A percentile compares a stretch with the other conserved stretches of the same genome.
Evolutionary conservation across 1,140 invertebrate species (phyloP).

Genomic region (Drosophila fuyamai): DNA sequence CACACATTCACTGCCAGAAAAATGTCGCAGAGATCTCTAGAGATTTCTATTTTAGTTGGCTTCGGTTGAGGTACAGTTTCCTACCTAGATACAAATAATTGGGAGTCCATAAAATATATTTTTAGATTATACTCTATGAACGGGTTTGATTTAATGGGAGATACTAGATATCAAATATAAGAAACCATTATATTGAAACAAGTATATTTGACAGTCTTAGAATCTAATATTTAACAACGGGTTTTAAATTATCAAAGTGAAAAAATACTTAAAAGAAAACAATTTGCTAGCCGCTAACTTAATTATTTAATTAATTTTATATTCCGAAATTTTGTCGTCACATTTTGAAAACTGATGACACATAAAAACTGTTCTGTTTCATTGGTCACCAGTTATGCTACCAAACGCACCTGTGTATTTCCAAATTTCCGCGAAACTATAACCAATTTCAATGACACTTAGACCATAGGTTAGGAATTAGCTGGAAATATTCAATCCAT

Average conservation of each 20-base stretch:
- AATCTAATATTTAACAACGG: background rate
- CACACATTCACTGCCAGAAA: background rate
- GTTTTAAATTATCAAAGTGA: conserved; percentile 1
- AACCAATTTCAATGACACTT: background rate
- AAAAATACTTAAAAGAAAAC: conserved; percentile 1
- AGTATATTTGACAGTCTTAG: background rate
- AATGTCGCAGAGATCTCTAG: conserved; percentile 25
- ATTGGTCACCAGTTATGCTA: background rate
- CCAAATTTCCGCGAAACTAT: background rate
- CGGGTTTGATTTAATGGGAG: conserved; percentile 4
- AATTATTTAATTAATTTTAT: background rate
- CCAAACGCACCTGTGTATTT: background rate
- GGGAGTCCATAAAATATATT: background rate
- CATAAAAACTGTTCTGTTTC: background rate
- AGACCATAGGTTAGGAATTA: background rate
- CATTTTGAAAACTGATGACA: conserved; percentile 2
- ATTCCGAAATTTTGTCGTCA: background rate
- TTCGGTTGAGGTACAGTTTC: background rate
- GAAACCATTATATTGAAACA: background rate
- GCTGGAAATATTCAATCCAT: conserved; percentile 3
- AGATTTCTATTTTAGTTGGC: conserved; percentile 5
- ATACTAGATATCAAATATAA: background rate
- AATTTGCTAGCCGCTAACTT: background rate
- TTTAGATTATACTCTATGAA: conserved; percentile 1
- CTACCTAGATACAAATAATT: background rate